Base-by-base conservation (phyloP, 2,888 invertebrate genomes). In the Orthosia cruda region DNA sequence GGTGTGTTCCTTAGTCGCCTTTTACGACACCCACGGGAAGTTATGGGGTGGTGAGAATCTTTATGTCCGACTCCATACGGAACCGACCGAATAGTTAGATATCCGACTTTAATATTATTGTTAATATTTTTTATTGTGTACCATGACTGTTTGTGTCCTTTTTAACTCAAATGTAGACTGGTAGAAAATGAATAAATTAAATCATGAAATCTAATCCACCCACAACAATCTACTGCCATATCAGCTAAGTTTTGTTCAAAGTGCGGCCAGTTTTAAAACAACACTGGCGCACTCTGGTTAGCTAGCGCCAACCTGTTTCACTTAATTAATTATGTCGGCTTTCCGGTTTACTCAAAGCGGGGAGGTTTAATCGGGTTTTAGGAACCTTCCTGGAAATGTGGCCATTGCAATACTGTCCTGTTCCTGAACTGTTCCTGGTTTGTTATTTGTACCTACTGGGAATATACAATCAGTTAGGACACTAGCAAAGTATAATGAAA, bases 281-380 rank as follows among this genome's bases (percentile, higher is more conserved):
- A n/a, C n/a, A 13, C 2, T 16, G 20, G 15, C 18, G 54, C 57
- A 40, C n/a, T 9, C 45, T 49, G 73, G 20, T 58, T 63, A 58
- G 11, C 26, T 49, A 4, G 32, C 32, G 23, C 15, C 40, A 54
- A 58, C 62, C 74, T 32, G 23, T 62, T 73, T 47, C n/a, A 45
- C 74, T 63, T 59, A 20, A 80, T 74, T 64, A 72, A 80, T 73
- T 32, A 73, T 62, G 26, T 80, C 50, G 55, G 50, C 55, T 62
- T 73, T 62, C 80, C 45, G 57, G 45, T 47, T 49, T 62, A 57
- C 54, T 80, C 80, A 57, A 76, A 80, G 55, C 54, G 13, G 32
- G 54, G 58, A 52, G 20, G 3, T 57, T 40, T 57, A 57, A 76
- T 73, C 23, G 23, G 32, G 73, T 62, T 26, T 55, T 71, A 3